Evolutionary conservation across 2,113 vertebrate species (phyloP), one percentile per base, ranked within the genome.

Genomic region (Gymnocephalus cernua): DNA sequence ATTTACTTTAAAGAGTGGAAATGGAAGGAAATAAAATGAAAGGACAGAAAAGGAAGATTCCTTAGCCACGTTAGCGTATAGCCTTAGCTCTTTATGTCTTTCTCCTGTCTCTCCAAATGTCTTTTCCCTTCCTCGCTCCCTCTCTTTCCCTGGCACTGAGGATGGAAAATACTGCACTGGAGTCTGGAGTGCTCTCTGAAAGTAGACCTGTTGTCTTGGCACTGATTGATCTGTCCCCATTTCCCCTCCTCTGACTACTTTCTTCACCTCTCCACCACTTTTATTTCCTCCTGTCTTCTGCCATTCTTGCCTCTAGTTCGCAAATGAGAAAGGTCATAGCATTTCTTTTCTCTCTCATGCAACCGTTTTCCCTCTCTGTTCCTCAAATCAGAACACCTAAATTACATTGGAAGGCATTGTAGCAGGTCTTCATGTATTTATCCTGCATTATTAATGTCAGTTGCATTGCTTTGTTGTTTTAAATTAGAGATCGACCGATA

Each of bases 151-250:
- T 92, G 90, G 90, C 91, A 88, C 25, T 15, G 75, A 71, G 35
- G 63, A 76, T 89, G 93, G 91, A 93, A 92, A 91, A 86, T 48
- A 73, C 48, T 77, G 71, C 2, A 23, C 70, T 62, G 80, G 75
- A 66, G 79, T 87, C 84, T 80, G 80, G 82, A 82, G 80, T 41
- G 63, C 66, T 84, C 68, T 74, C 53, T 67, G 79, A 85, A 54
- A 82, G 86, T 56, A 78, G 85, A 89, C 91, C 83, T 86, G 83
- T 81, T 82, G 74, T 73, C 45, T 79, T 87, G 83, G 85, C 79
- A 62, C 66, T 32, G 44, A 92, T 91, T 72, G 74, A 88, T 86
- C 81, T 80, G 87, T 83, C 86, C 72, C 74, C 71, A 2, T 79
- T 67, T 77, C 56, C 64, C 38, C 83, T 74, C 81, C 63, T 47